Evolutionary conservation across 2,113 vertebrate genomes (phyloP).

Genomic region (Gopherus evgoodei): DNA sequence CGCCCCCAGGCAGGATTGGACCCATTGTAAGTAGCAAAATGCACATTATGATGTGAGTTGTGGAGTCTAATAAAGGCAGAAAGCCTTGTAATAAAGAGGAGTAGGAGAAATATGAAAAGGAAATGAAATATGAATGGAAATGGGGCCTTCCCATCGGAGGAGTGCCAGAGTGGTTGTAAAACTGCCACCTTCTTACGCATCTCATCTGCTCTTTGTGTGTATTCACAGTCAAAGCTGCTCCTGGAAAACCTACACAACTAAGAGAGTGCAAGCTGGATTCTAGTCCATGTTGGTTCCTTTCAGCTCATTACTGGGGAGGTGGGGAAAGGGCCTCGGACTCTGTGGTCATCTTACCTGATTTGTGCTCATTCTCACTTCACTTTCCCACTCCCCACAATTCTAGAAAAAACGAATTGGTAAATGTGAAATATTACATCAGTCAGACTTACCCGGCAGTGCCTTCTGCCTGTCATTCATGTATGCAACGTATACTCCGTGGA

Average conservation of each 20-base stretch:
- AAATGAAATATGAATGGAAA: too few species aligned
- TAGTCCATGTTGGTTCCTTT: background rate
- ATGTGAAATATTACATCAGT: constrained; percentile 83
- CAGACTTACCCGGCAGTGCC: constrained; percentile 3
- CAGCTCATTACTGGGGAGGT: accelerated
- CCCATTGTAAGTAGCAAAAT: background rate
- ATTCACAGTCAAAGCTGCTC: too few species aligned
- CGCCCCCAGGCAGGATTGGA: background rate
- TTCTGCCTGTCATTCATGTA: background rate
- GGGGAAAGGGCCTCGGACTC: background rate
- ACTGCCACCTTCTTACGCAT: too few species aligned
- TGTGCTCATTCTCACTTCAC: constrained; percentile 64
- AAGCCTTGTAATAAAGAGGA: too few species aligned
- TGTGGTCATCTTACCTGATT: background rate
- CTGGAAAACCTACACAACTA: background rate
- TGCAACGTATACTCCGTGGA: background rate
- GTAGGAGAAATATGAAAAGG: too few species aligned
- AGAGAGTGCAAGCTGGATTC: background rate
- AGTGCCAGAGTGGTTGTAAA: too few species aligned
- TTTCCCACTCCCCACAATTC: constrained; percentile 72
- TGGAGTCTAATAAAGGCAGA: too few species aligned
- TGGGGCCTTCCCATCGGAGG: too few species aligned
- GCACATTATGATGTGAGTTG: too few species aligned
- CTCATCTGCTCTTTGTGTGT: too few species aligned
- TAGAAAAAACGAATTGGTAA: constrained; percentile 87